These are phyloP conservation scores for Hyperopisus bebe DNA, from an alignment of 2,113 vertebrate species.

Conservation along the genomic window DNA sequence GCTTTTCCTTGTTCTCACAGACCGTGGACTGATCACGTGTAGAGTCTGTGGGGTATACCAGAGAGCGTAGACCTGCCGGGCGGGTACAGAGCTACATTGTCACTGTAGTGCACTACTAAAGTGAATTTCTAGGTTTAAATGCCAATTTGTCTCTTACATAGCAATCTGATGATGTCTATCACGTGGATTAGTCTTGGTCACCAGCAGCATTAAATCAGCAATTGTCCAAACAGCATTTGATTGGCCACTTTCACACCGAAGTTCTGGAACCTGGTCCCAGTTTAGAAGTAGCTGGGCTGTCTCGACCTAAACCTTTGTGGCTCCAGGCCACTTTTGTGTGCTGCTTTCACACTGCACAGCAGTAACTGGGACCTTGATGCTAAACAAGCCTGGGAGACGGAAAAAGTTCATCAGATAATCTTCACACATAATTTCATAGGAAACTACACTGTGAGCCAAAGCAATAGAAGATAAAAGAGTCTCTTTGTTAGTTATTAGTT, in stretches of 20 bases:
- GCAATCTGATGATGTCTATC: not conserved
- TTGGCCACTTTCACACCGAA: not conserved
- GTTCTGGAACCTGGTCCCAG: not conserved
- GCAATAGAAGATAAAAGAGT: not conserved
- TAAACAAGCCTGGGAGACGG: not conserved
- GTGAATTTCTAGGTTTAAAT: not conserved
- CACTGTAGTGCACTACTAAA: not conserved
- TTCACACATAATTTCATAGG: not conserved
- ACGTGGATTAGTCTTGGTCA: not conserved
- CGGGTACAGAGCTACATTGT: not conserved
- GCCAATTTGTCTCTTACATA: not conserved
- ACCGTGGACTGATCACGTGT: not conserved
- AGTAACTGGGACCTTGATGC: not conserved
- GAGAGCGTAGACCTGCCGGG: not conserved
- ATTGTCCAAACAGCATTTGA: not conserved
- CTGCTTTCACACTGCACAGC: not conserved
- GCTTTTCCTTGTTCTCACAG: not conserved
- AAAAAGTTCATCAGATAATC: not conserved
- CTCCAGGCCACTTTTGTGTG: not conserved
- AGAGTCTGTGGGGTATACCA: not conserved
- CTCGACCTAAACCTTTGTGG: not conserved
- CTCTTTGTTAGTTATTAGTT: not conserved
- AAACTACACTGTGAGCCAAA: not conserved
- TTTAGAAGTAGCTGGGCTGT: not conserved
- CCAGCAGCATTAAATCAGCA: not conserved